Base-by-base conservation (phyloP, 2,888 invertebrate species). In the Odontocolon sp. region DNA sequence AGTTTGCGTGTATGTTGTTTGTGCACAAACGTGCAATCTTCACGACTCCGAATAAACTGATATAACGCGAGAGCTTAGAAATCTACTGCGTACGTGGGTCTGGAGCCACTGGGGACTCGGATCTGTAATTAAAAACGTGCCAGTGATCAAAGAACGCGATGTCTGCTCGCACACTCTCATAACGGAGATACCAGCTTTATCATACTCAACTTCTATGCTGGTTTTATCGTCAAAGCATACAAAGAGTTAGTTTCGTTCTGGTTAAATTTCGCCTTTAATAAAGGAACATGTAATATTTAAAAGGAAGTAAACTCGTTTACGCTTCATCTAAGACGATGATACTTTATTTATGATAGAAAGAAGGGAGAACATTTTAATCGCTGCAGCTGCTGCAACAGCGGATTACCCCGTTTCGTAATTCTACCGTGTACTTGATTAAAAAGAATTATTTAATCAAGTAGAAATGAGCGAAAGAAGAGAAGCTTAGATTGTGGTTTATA, bases 121-220 rank as follows among this genome's bases (percentile, higher is more conserved):
- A 68, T 59, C 68, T 38, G 63, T 77, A 77, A 77, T 77, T 77
- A 77, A 77, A 77, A 77, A 69, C 77, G 72, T 77, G 72, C 63
- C 52, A 59, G 50, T 72, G 72, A 72, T 72, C 72, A 57, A 68
- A 72, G 72, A 52, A 16, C 42, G 50, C 68, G 68, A 72, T 68
- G 68, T 68, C 56, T 33, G 64, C 16, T 31, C 8, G 14, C 18
- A 11, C 9, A 33, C 11, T 8, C 14, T 8, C 33, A 8, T 23
- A 2, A 8, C 45, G 47, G 21, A 33, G 18, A 21, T 31, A 14
- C 33, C 21, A 21, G 33, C 6, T 21, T 45, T 23, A 47, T 36
- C 11, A 14, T 14, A 11, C 11, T 8, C n/a, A 4, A 2, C 18
- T 45, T 2, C 21, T 26, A 11, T 26, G 16, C 40, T 3, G 59